These are phyloP conservation scores for Dryadula phaetusa DNA, from an alignment of 2,888 invertebrate species.

Conservation along the genomic window DNA sequence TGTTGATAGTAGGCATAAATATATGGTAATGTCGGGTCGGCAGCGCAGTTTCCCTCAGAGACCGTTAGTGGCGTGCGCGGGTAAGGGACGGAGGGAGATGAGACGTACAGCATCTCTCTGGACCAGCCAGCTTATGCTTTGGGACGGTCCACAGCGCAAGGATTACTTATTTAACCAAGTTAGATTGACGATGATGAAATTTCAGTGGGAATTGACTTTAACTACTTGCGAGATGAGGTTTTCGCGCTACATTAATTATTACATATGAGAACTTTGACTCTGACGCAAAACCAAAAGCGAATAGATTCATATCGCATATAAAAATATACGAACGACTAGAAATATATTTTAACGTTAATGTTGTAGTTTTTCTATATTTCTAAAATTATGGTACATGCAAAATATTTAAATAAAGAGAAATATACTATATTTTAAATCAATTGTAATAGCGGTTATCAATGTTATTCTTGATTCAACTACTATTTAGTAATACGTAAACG, in stretches of 20 bases:
- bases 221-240: constrained; percentile 75
- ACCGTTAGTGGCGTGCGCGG: constrained; percentile 62
- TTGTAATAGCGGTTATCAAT: too few species aligned
- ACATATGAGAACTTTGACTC: constrained; percentile 47
- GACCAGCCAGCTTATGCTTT: constrained; percentile 64
- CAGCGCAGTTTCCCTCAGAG: constrained; percentile 69
- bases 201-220: constrained; percentile 82
- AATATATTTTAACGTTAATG: too few species aligned
- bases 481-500: too few species aligned
- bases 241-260: constrained; percentile 73
- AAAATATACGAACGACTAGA: too few species aligned
- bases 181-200: constrained; percentile 83
- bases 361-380: too few species aligned
- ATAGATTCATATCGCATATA: constrained; percentile 5
- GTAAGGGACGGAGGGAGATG: constrained; percentile 73
- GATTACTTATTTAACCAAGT: constrained; percentile 80
- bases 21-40: constrained; percentile 65
- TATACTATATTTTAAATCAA: too few species aligned
- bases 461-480: too few species aligned
- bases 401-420: too few species aligned
- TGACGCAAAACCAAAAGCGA: constrained; percentile 19
- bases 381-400: too few species aligned
- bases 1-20: constrained; percentile 53
- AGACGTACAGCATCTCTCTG: constrained; percentile 75
- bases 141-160: constrained; percentile 76